Evolutionary conservation across 2,797 vertebrate genomes (phyloP).

Genomic region (Synaphobranchus kaupii): DNA sequence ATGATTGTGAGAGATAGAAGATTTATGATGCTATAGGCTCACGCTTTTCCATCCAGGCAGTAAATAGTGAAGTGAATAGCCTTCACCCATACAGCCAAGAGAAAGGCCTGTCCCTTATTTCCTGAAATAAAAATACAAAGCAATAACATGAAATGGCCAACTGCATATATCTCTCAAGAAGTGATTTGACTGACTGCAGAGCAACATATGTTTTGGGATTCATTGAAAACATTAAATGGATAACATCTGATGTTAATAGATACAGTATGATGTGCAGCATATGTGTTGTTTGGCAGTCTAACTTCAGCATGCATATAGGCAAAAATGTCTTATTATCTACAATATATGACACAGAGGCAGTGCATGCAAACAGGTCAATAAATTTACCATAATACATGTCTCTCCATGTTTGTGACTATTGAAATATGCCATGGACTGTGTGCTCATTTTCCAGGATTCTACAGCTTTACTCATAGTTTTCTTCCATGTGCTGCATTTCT

Average conservation of each 20-base stretch:
- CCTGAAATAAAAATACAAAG: not conserved
- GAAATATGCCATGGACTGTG: not conserved
- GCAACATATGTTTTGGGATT: not conserved
- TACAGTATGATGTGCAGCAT: not conserved
- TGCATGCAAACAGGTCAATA: not conserved
- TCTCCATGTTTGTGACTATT: not conserved
- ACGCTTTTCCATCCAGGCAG: conserved; percentile 13
- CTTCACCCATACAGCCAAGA: conserved; percentile 18
- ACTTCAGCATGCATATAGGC: not conserved
- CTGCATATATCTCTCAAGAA: not conserved
- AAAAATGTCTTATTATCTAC: not conserved
- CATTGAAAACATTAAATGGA: not conserved
- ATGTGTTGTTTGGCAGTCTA: not conserved
- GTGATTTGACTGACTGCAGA: not conserved
- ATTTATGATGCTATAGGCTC: conserved; percentile 7
- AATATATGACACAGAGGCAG: not conserved
- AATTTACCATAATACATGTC: not conserved
- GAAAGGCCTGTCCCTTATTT: not conserved
- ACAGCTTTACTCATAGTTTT: conserved; percentile 30
- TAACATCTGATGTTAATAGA: not conserved
- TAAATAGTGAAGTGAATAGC: conserved; percentile 37
- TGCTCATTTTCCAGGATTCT: conserved; percentile 42
- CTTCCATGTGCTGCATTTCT: conserved; percentile 34
- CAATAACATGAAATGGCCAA: not conserved
- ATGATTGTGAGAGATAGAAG: conserved; percentile 25